Evolutionary conservation across 2,797 vertebrate species (phyloP), one percentile per base, ranked within the genome.

Genomic region (Rhabdophis nuchalis): DNA sequence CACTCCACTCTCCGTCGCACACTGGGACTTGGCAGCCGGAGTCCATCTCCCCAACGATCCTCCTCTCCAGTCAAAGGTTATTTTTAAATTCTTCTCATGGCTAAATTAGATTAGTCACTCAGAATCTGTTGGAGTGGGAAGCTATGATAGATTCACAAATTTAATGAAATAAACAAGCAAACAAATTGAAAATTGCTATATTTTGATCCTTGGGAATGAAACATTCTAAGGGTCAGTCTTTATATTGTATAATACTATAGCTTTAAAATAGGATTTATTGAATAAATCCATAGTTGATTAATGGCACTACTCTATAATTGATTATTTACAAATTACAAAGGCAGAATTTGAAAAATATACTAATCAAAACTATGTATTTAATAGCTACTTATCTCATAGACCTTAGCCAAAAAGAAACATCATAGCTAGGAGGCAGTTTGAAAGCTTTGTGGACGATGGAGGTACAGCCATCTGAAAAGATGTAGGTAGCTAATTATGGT

Each of bases 61-160:
- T 90, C 86, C 87, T 96, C 97, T 89, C 97, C 97, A 29, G 61
- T 61, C 6, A 98, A 97, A 97, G 98, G 98, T 98, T 95, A 91
- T 82, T 46, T 46, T 82, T 25, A 46, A 93, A 85, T 23, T 41
- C 32, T 61, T 85, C n/a, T 25, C 61, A 46, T 32, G 10, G 16
- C 18, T 86, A 41, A 85, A 10, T 93, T 93, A 46, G 52, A 25
- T 46, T 54, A 46, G 53, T 50, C 9, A 41, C 3, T 41, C 32
- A 82, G 20, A 82, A 20, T 23, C 72, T 25, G 4, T 82, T 46
- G 72, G 72, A 82, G 20, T 82, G 36, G 20, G 9, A 1, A 82
- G 36, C 10, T 82, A 46, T 46, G 25, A 82, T 82, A 82, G 9
- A 82, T 82, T 46, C 41, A 82, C 46, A 82, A 46, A 46, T 46